Evolutionary conservation across 1,140 invertebrate species (phyloP).

Genomic region (Parapsyche elsis): DNA sequence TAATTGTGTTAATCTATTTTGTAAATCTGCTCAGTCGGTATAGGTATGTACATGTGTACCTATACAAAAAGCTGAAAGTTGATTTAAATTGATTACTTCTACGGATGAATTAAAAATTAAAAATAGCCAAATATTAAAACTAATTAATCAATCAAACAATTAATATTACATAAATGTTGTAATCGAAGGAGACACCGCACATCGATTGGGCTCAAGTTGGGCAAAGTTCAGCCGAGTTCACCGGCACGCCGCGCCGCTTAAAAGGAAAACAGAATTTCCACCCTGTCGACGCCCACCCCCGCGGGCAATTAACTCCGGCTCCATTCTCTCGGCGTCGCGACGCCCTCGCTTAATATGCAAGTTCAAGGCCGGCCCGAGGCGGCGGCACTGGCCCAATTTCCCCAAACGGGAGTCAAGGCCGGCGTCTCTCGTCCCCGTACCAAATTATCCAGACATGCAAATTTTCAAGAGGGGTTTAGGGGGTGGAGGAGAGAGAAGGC

Average conservation of each 20-base stretch:
- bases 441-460: slow-evolving; percentile 53
- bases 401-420: slow-evolving; percentile 52
- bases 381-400: slow-evolving; percentile 52
- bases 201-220: neutral
- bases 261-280: neutral
- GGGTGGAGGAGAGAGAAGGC: neutral
- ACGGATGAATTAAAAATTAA: too few species aligned
- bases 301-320: slow-evolving; percentile 47
- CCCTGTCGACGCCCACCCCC: slow-evolving; percentile 6
- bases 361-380: slow-evolving; percentile 47
- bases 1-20: too few species aligned
- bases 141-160: too few species aligned
- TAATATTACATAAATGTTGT: too few species aligned
- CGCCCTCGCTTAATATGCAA: slow-evolving; percentile 47
- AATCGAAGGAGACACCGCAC: too few species aligned
- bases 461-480: slow-evolving; percentile 27
- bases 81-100: too few species aligned
- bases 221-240: neutral
- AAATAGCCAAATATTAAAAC: too few species aligned
- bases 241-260: neutral
- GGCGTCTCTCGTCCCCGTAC: slow-evolving; percentile 27
- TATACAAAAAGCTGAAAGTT: too few species aligned
- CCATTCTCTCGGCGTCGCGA: slow-evolving; percentile 27
- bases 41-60: too few species aligned
- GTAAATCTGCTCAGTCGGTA: too few species aligned